Evolutionary conservation across 2,888 invertebrate genomes (phyloP), one percentile per base, ranked within the genome.

Genomic region (Lasioglossum lativentre): DNA sequence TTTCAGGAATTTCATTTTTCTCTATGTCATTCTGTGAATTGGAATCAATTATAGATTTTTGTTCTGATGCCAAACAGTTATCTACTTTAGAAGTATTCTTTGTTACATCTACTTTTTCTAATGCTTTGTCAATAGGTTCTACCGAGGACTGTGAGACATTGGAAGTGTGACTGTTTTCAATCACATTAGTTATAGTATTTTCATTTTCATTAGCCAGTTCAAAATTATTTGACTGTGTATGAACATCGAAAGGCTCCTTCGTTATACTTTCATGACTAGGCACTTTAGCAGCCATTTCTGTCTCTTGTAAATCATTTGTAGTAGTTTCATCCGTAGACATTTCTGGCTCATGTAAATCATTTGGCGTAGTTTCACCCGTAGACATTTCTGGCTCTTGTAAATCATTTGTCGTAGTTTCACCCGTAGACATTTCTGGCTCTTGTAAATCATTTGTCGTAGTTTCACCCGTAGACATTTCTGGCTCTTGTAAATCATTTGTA

Each of bases 131-230:
- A 38, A n/a, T 4, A 38, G 47, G 19, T 42, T 82, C 63, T 70
- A 47, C 70, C 12, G 45, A 47, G 42, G n/a, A 10, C 38, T 90
- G 80, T 80, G 75, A 42, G 79, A 79, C 70, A 85, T 38, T 71
- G 78, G 72, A 72, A 83, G 52, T 52, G 68, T 78, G 45, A 42
- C n/a, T 70, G 74, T 27, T 59, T 79, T 86, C 80, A 89, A 85
- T 75, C 42, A 40, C 6, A 63, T 70, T 47, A 42, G 0, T 68
- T 78, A 81, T 45, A 68, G 75, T 34, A 79, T 72, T 73, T 56
- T 83, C 34, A 59, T 30, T 30, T 66, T n/a, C 38, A 56, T 74
- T 63, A 80, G 4, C 72, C 73, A 56, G 16, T 30, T 27, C 16
- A 59, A 71, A 68, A 76, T 75, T 66, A 4, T 42, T n/a, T 71